A percentile compares a stretch with the other conserved stretches of the same genome.
phyloP scores from a whole-genome alignment of 2,888 invertebrate species.

The Nomada fabriciana region DNA sequence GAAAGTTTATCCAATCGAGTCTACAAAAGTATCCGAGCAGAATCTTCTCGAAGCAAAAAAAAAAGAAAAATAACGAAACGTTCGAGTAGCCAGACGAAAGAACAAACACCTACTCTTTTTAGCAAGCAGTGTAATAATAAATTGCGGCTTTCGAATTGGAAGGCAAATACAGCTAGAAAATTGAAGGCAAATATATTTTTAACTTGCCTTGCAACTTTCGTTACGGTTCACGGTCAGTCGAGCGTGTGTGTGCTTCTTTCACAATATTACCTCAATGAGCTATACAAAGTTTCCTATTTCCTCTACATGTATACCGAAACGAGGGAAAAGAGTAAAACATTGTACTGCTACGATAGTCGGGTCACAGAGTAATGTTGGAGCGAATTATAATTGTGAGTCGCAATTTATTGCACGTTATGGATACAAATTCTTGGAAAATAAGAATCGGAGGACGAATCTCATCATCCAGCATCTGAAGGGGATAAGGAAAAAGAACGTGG shows the following conservation, averaged over 20 bases:
- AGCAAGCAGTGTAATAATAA: slow-evolving; percentile 38
- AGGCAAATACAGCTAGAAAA: slow-evolving; percentile 36
- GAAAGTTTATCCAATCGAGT: slow-evolving; percentile 5
- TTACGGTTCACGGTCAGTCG: not conserved
- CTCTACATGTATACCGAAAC: not conserved
- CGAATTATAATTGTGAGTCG: slow-evolving; percentile 47
- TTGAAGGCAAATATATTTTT: slow-evolving; percentile 56
- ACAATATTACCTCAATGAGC: slow-evolving; percentile 31
- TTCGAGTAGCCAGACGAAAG: not conserved
- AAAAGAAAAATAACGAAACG: not conserved
- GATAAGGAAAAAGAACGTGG: slow-evolving; percentile 66
- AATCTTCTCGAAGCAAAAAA: not conserved
- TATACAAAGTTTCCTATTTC: slow-evolving; percentile 13
- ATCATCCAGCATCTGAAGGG: slow-evolving; percentile 73
- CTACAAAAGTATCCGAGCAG: not conserved
- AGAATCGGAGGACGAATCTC: slow-evolving; percentile 66
- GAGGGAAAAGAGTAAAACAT: not conserved
- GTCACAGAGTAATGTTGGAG: slow-evolving; percentile 38
- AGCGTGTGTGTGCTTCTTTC: not conserved
- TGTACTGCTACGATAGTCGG: slow-evolving; percentile 39
- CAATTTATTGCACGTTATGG: slow-evolving; percentile 16
- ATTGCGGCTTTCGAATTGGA: slow-evolving; percentile 4
- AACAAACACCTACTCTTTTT: slow-evolving; percentile 34
- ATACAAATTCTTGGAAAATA: slow-evolving; percentile 41
- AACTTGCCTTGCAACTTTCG: slow-evolving; percentile 42